phyloP scores from a whole-genome alignment of 1,140 invertebrate genomes.

The Drosophila nasuta region DNA sequence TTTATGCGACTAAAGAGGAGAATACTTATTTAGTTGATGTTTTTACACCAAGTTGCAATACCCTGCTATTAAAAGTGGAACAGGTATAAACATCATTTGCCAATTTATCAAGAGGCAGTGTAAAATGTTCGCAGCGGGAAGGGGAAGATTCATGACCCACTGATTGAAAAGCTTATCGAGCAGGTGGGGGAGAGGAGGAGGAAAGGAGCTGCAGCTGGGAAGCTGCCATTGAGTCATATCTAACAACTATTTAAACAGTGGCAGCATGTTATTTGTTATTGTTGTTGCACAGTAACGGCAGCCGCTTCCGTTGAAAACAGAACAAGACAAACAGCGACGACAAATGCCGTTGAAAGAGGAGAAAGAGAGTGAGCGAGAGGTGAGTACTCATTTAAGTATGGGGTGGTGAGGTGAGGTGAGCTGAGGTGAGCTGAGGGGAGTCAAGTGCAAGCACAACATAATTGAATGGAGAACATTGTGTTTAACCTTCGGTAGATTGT shows the following conservation, averaged over 20 bases:
- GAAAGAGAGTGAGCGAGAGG: background rate
- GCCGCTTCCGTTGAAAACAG: conserved; percentile 43
- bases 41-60: too few species aligned
- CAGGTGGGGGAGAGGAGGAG: too few species aligned
- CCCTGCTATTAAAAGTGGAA: too few species aligned
- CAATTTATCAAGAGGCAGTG: conserved; percentile 37
- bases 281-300: conserved; percentile 44
- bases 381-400: background rate
- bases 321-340: conserved; percentile 10
- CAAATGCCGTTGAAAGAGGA: background rate
- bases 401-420: background rate
- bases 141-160: conserved; percentile 6
- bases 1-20: too few species aligned
- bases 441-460: conserved; percentile 42
- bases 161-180: conserved; percentile 18
- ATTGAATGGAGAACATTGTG: conserved; percentile 55
- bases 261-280: conserved; percentile 38
- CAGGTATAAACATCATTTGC: conserved; percentile 30
- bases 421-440: too few species aligned
- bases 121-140: background rate
- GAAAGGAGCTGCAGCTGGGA: conserved; percentile 2
- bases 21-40: too few species aligned
- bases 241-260: conserved; percentile 54
- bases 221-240: conserved; percentile 39
- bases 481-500: conserved; percentile 41